Percentiles rank a stretch among this genome's conserved stretches.
Conservation (phyloP, 2,888 invertebrate species). For the Athripsodes cinereus region DNA sequence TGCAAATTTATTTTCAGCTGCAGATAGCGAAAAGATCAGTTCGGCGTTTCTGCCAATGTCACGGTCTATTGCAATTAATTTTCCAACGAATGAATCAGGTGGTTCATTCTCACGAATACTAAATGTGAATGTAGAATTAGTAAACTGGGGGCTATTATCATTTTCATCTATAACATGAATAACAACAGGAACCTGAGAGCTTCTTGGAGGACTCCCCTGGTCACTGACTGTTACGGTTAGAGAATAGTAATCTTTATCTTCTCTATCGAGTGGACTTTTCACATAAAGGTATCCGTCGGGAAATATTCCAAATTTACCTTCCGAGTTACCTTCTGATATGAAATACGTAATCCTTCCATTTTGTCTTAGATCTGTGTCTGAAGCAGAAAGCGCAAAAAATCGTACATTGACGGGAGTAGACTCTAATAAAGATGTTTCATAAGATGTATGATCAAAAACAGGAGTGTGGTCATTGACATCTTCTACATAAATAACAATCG, state of each 20-base stretch:
- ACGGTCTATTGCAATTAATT: conserved; percentile 79
- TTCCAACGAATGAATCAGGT: conserved; percentile 86
- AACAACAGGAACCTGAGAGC: conserved; percentile 83
- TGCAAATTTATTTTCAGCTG: conserved; percentile 72
- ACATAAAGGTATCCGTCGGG: conserved; percentile 92
- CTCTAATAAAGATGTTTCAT: conserved; percentile 87
- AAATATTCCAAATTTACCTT: conserved; percentile 86
- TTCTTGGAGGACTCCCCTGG: conserved; percentile 68
- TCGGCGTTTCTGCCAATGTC: conserved; percentile 92
- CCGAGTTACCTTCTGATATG: conserved; percentile 80
- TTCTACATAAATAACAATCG: conserved; percentile 64
- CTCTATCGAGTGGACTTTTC: conserved; percentile 78
- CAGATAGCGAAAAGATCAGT: conserved; percentile 71
- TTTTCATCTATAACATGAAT: conserved; percentile 95
- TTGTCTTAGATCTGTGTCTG: conserved; percentile 77
- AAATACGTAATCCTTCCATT: conserved; percentile 77
- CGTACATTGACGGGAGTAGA: conserved; percentile 86
- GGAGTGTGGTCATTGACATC: conserved; percentile 96
- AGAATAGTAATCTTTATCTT: conserved; percentile 87
- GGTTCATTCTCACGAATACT: conserved; percentile 84
- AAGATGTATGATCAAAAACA: conserved; percentile 84
- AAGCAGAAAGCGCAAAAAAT: conserved; percentile 85
- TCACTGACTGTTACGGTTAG: conserved; percentile 80
- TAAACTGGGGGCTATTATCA: conserved; percentile 91
- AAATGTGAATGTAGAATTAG: conserved; percentile 85